phyloP scores from a whole-genome alignment of 2,888 invertebrate species.

The Megalurothrips usitatus region DNA sequence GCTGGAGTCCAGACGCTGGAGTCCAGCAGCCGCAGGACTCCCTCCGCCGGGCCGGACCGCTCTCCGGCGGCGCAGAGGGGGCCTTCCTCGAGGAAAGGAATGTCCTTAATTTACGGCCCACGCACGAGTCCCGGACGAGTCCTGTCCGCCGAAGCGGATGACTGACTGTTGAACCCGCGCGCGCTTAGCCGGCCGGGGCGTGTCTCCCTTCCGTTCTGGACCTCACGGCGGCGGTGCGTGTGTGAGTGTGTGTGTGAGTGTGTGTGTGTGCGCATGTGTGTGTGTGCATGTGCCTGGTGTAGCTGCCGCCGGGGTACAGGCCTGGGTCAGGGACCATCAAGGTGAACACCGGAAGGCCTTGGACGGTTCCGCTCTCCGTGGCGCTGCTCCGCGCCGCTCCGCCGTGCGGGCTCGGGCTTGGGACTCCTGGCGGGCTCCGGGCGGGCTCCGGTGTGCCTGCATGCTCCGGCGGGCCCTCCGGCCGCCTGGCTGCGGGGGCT shows the following conservation, averaged over 20 bases:
- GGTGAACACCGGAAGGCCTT: conserved; percentile 23
- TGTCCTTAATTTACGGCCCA: too few relatives aligned
- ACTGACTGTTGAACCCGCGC: not conserved
- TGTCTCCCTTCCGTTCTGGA: not conserved
- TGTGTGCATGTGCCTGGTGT: not conserved
- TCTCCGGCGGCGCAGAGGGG: too few relatives aligned
- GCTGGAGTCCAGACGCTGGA: too few relatives aligned
- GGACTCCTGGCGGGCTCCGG: not conserved
- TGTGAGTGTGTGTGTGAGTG: not conserved
- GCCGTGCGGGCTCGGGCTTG: not conserved
- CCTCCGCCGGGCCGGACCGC: too few relatives aligned
- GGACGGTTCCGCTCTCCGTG: not conserved
- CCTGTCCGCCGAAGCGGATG: not conserved
- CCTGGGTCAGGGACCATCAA: conserved; percentile 25
- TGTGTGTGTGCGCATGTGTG: not conserved
- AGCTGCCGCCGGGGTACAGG: not conserved
- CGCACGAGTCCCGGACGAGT: too few relatives aligned
- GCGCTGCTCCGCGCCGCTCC: not conserved
- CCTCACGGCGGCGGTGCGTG: not conserved
- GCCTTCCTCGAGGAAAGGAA: too few relatives aligned
- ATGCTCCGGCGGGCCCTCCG: not conserved
- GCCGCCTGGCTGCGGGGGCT: not conserved
- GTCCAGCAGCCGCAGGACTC: too few relatives aligned
- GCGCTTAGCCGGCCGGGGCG: not conserved
- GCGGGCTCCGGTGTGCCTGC: not conserved